Percentiles rank a stretch among this genome's conserved stretches.
Evolutionary conservation across 2,797 vertebrate species (phyloP).

Genomic region (Protosalanx chinensis): DNA sequence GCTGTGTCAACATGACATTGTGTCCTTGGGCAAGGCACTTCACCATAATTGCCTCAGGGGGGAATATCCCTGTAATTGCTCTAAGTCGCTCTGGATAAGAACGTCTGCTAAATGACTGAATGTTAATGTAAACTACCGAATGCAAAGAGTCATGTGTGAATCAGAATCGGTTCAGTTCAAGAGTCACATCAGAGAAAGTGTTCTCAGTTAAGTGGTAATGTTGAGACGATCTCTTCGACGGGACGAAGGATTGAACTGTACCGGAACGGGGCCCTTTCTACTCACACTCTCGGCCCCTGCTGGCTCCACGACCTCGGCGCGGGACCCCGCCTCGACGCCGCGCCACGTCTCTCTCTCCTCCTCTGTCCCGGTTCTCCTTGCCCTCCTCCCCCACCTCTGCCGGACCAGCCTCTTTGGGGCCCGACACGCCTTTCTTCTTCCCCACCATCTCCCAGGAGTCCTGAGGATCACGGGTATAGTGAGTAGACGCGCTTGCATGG

Average conservation of each 20-base stretch:
- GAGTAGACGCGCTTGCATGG: not conserved
- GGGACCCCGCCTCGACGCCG: constrained; percentile 86
- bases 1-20: too few relatives aligned
- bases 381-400: constrained; percentile 88
- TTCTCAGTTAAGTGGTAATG: not conserved
- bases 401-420: constrained; percentile 91
- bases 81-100: too few relatives aligned
- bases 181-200: too few relatives aligned
- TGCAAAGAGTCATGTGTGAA: too few relatives aligned
- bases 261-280: not conserved
- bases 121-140: too few relatives aligned
- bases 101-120: too few relatives aligned
- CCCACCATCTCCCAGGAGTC: constrained; percentile 99
- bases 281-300: constrained; percentile 95
- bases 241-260: not conserved
- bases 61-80: too few relatives aligned
- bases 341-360: constrained; percentile 85
- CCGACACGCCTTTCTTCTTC: constrained; percentile 95
- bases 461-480: constrained; percentile 58
- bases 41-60: too few relatives aligned
- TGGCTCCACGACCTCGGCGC: constrained; percentile 85
- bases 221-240: not conserved
- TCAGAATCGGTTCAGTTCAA: too few relatives aligned
- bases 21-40: too few relatives aligned
- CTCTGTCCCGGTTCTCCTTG: constrained; percentile 92